Conservation (phyloP, 2,113 vertebrate species). For the Oreochromis aureus region DNA sequence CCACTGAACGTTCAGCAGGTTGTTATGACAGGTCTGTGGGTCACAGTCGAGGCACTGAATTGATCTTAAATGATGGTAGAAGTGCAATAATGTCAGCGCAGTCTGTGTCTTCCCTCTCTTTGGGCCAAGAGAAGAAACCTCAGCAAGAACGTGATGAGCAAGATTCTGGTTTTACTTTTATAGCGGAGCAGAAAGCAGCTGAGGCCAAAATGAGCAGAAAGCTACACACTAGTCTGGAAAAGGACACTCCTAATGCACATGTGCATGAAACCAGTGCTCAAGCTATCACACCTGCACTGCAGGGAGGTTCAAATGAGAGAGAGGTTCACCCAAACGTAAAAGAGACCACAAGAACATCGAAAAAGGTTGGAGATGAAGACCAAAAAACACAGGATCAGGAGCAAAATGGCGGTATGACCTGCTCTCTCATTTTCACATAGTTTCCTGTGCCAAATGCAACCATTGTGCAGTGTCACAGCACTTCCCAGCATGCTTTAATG, state of each 20-base stretch:
- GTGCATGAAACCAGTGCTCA: neutral
- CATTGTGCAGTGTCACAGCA: neutral
- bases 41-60: neutral
- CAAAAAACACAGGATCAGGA: neutral
- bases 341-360: neutral
- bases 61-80: neutral
- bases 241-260: neutral
- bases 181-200: conserved; percentile 13
- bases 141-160: neutral
- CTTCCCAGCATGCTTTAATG: neutral
- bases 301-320: neutral
- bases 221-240: neutral
- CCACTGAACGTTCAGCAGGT: neutral
- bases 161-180: conserved; percentile 16
- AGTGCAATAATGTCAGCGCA: neutral
- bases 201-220: neutral
- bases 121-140: neutral
- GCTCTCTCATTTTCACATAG: neutral
- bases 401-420: neutral
- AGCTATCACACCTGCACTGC: neutral
- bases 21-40: neutral
- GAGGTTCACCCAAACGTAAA: neutral
- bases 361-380: neutral
- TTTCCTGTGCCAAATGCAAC: neutral
- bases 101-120: neutral